Evolutionary conservation across 2,888 invertebrate genomes (phyloP).

Genomic region (Mythimna impura): DNA sequence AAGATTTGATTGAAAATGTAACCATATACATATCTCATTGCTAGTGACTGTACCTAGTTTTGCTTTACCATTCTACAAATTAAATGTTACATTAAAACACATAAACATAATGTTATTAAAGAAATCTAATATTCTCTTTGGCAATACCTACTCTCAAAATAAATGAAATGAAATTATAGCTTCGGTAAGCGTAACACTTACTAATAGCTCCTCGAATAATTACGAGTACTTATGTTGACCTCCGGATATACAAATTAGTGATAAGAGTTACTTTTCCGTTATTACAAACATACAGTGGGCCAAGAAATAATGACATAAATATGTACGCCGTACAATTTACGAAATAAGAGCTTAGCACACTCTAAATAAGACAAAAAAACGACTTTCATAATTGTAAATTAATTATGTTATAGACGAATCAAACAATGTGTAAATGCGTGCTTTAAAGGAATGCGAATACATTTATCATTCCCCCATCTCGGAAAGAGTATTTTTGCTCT

Average conservation of each 20-base stretch:
- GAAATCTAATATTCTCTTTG: constrained; percentile 10
- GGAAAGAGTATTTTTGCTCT: too few relatives aligned
- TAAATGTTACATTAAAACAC: background rate
- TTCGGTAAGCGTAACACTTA: constrained; percentile 12
- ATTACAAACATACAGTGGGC: constrained; percentile 15
- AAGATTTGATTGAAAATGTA: too few relatives aligned
- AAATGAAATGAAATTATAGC: constrained; percentile 4
- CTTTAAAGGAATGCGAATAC: too few relatives aligned
- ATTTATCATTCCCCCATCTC: too few relatives aligned
- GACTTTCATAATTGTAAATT: constrained; percentile 25
- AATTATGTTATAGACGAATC: background rate
- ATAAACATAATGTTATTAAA: background rate
- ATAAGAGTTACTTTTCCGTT: constrained; percentile 40
- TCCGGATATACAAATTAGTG: constrained; percentile 35
- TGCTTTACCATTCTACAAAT: background rate
- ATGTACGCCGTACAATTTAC: constrained; percentile 13
- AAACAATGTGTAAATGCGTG: background rate
- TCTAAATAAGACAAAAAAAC: constrained; percentile 14
- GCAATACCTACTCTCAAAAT: background rate
- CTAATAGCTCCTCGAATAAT: constrained; percentile 19
- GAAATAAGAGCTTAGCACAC: constrained; percentile 23
- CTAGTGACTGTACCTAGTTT: background rate
- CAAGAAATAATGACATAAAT: constrained; percentile 13
- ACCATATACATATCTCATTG: too few relatives aligned
- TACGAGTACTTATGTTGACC: background rate